Percentiles rank a stretch among this genome's conserved stretches.
Evolutionary conservation across 1,140 invertebrate species (phyloP).

Genomic region (Triops longicaudatus): DNA sequence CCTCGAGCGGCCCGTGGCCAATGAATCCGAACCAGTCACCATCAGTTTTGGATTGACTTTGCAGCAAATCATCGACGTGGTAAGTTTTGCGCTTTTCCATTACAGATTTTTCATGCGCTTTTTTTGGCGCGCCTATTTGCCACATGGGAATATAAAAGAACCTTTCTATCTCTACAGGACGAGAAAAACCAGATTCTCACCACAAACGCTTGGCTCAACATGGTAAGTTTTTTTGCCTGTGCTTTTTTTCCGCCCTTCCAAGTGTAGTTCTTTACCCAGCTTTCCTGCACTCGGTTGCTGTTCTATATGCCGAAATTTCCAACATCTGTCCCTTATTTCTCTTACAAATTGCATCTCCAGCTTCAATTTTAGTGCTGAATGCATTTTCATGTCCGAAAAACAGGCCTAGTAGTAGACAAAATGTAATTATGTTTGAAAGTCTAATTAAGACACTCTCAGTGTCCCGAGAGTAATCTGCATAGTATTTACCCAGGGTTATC

Average conservation of each 20-base stretch:
- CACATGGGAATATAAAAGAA: not conserved
- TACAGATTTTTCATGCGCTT: not conserved
- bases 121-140: not conserved
- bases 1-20: conserved; percentile 87
- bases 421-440: not conserved
- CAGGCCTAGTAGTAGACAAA: too few relatives aligned
- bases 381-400: too few relatives aligned
- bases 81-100: conserved; percentile 48
- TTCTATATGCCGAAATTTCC: too few relatives aligned
- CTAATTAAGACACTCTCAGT: not conserved
- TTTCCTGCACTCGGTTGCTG: not conserved
- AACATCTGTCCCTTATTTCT: too few relatives aligned
- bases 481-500: not conserved
- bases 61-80: conserved; percentile 99
- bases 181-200: conserved; percentile 78
- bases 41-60: conserved; percentile 91
- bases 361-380: too few relatives aligned
- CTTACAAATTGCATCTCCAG: too few relatives aligned
- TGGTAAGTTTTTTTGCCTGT: conserved; percentile 55
- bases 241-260: not conserved
- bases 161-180: conserved; percentile 54
- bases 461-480: not conserved
- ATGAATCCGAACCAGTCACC: conserved; percentile 85
- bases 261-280: not conserved
- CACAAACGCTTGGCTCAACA: conserved; percentile 74